A percentile compares a stretch with the other conserved stretches of the same genome.
Conservation (phyloP, 2,113 vertebrate species). For the Oenanthe oenanthe region DNA sequence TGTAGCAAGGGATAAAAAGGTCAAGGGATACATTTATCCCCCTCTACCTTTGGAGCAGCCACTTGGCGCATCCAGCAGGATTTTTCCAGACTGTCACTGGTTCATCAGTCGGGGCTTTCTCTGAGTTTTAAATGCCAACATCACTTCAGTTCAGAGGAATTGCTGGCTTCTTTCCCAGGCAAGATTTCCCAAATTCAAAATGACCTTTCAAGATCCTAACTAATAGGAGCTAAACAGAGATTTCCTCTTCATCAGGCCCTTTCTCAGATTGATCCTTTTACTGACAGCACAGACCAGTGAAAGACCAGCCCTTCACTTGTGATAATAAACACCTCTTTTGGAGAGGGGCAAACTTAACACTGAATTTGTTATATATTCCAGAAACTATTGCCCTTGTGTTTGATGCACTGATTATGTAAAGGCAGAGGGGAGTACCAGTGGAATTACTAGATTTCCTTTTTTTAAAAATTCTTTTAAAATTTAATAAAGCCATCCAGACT, state of each 20-base stretch:
- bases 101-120: slow-evolving; percentile 16
- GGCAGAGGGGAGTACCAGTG: not conserved
- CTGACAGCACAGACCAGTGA: not conserved
- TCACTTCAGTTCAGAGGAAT: slow-evolving; percentile 42
- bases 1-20: slow-evolving; percentile 17
- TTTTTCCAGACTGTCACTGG: slow-evolving; percentile 53
- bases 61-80: not conserved
- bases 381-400: not conserved
- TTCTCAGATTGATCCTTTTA: slow-evolving; percentile 32
- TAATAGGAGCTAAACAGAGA: slow-evolving; percentile 44
- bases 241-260: slow-evolving; percentile 40
- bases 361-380: not conserved
- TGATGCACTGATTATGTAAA: not conserved
- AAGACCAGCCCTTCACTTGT: not conserved
- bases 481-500: not conserved
- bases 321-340: not conserved
- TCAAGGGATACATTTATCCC: not conserved
- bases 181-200: slow-evolving; percentile 61
- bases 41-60: not conserved
- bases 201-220: slow-evolving; percentile 55
- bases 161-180: slow-evolving; percentile 52
- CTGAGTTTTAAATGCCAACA: slow-evolving; percentile 38
- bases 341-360: not conserved
- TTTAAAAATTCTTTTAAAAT: no score
- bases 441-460: not conserved